Base-by-base conservation (phyloP, 2,888 invertebrate species). In the Nomada ferruginata region DNA sequence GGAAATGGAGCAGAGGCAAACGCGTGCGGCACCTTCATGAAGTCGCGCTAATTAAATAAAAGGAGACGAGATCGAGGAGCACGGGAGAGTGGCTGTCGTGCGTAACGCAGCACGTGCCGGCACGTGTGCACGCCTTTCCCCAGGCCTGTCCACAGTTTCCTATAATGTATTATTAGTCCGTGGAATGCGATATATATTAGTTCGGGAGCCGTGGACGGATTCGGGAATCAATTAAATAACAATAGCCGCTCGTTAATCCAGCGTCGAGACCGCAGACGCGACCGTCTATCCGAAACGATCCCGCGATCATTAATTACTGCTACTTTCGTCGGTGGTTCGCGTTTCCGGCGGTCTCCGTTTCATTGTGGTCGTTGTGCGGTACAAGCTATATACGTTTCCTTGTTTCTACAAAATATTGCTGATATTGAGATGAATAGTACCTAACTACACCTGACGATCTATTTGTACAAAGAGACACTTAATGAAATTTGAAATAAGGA, bases 11-110 rank as follows among this genome's bases (percentile, higher is more conserved):
- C 81, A 71, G 72, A 61, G 79, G 61, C 69, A 85, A 83, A 84
- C 87, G 80, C 20, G 75, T 60, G 55, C 80, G 53, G 60, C 23
- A 81, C 77, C 80, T 82, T 87, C 89, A 85, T 86, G 87, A 88
- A 83, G 84, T 89, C 81, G 85, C 74, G 89, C 92, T 93, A 93
- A 93, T 93, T 92, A 93, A 93, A 93, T 93, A 91, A 93, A 92
- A 91, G 91, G 90, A 71, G 60, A 86, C 87, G 88, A 87, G 89
- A 90, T 91, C 85, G 91, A 84, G 89, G 86, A 87, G 88, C 89
- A 84, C 83, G 82, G 82, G 90, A 88, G 66, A 23, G 55, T 44
- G 71, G n/a, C 65, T 76, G 57, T 42, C 79, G 77, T 59, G 68
- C 82, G 66, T 83, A 81, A 72, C 79, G 74, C 63, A 61, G 26